A percentile compares a stretch with the other conserved stretches of the same genome.
phyloP scores from a whole-genome alignment of 2,888 invertebrate genomes.

The Phengaris alcon region DNA sequence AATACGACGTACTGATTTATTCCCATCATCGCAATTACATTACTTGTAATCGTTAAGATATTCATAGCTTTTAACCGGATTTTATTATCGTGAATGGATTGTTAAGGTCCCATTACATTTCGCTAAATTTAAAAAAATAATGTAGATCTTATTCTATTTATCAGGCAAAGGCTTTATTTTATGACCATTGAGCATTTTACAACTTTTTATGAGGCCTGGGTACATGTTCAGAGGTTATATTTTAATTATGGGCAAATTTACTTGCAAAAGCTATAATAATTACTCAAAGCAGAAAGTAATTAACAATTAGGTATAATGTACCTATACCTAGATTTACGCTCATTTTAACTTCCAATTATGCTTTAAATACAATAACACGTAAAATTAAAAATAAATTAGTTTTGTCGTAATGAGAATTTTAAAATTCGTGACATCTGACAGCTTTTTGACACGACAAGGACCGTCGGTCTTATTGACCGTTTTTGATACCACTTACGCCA shows the following conservation, averaged over 20 bases:
- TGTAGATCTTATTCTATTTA: slow-evolving; percentile 2
- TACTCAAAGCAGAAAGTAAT: background rate
- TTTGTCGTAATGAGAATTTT: too few species aligned
- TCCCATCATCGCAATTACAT: slow-evolving; percentile 58
- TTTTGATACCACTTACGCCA: too few species aligned
- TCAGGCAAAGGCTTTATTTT: background rate
- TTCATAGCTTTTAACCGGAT: slow-evolving; percentile 32
- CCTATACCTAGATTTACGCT: background rate
- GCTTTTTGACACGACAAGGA: too few species aligned
- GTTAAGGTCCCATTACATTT: background rate
- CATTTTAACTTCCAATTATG: background rate
- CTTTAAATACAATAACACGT: too few species aligned
- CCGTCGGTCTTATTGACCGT: too few species aligned
- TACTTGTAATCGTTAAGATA: slow-evolving; percentile 50
- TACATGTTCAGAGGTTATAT: background rate
- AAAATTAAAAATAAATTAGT: too few species aligned
- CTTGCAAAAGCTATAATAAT: background rate
- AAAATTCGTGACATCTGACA: too few species aligned
- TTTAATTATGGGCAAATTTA: background rate
- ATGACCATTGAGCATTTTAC: slow-evolving; percentile 12
- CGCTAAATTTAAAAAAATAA: background rate
- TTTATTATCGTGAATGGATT: slow-evolving; percentile 32
- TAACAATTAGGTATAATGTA: background rate
- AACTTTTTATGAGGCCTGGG: background rate
- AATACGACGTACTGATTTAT: slow-evolving; percentile 60